phyloP scores from a whole-genome alignment of 2,888 invertebrate species.

The Bembecia ichneumoniformis region DNA sequence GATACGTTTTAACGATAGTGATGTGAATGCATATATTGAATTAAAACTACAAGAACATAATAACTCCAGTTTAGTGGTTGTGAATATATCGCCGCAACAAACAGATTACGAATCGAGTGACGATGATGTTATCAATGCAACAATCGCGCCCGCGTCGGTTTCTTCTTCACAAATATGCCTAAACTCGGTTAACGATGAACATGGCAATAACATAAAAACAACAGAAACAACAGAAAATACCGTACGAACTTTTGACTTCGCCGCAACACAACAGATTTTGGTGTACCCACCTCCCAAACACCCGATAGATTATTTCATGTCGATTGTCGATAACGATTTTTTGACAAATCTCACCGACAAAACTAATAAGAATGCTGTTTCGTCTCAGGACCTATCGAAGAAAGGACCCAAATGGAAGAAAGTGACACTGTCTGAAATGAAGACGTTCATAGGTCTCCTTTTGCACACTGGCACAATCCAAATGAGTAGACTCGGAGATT shows the following conservation, averaged over 20 bases:
- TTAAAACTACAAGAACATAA: not conserved
- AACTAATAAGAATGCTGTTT: not conserved
- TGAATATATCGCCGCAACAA: not conserved
- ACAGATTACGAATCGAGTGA: not conserved
- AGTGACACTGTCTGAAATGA: slow-evolving; percentile 18
- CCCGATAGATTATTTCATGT: slow-evolving; percentile 1
- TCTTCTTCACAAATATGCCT: not conserved
- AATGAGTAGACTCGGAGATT: slow-evolving; percentile 26
- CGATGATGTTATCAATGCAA: not conserved
- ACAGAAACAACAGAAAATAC: not conserved
- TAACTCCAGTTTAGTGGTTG: not conserved
- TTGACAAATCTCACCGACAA: not conserved
- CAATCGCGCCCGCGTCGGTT: not conserved
- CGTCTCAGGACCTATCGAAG: not conserved
- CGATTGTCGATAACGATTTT: slow-evolving; percentile 2
- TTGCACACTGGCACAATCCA: slow-evolving; percentile 33
- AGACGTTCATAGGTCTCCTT: slow-evolving; percentile 32
- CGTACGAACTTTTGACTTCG: not conserved
- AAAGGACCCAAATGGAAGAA: slow-evolving; percentile 17
- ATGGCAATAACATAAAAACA: not conserved
- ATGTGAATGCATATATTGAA: not conserved
- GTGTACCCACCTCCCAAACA: not conserved
- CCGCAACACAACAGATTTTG: not conserved
- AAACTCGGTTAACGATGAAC: too few species aligned
- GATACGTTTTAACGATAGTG: not conserved